phyloP scores from a whole-genome alignment of 2,888 invertebrate species.

The Trachelus iudaicus region DNA sequence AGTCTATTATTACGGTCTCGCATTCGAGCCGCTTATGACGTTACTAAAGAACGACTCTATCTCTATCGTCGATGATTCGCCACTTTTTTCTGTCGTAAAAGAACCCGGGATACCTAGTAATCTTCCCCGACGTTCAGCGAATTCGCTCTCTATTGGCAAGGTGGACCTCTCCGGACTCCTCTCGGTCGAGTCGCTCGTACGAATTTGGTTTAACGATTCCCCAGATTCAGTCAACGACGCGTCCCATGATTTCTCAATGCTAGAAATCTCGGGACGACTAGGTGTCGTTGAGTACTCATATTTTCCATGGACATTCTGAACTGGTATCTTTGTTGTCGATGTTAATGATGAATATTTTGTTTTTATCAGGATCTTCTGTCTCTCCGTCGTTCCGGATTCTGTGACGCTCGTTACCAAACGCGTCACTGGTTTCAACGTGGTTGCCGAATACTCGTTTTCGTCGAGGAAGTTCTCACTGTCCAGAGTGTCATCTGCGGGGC shows the following conservation, averaged over 20 bases:
- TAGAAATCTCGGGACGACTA: background rate
- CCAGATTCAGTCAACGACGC: constrained; percentile 18
- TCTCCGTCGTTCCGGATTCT: constrained; percentile 66
- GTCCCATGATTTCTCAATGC: constrained; percentile 1
- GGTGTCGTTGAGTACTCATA: constrained; percentile 17
- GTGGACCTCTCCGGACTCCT: constrained; percentile 55
- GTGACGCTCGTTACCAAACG: constrained; percentile 66
- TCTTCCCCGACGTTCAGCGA: constrained; percentile 29
- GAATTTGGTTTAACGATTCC: constrained; percentile 50
- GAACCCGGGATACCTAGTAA: constrained; percentile 21
- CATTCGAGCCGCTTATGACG: constrained; percentile 42
- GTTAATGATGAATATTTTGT: constrained; percentile 60
- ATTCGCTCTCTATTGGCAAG: constrained; percentile 60
- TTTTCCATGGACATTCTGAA: constrained; percentile 28
- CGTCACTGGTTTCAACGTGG: constrained; percentile 59
- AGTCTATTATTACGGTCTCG: constrained; percentile 25
- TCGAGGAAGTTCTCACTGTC: constrained; percentile 19
- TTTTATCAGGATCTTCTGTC: constrained; percentile 64
- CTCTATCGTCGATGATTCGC: constrained; percentile 61
- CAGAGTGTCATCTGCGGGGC: background rate
- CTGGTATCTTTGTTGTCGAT: constrained; percentile 54
- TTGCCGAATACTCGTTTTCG: constrained; percentile 23
- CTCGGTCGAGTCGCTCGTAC: constrained; percentile 39
- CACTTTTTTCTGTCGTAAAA: constrained; percentile 53
- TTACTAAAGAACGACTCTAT: constrained; percentile 63